A percentile compares a stretch with the other conserved stretches of the same genome.
Evolutionary conservation across 1,140 invertebrate species (phyloP).

Genomic region (Drosophila kurseongensis): DNA sequence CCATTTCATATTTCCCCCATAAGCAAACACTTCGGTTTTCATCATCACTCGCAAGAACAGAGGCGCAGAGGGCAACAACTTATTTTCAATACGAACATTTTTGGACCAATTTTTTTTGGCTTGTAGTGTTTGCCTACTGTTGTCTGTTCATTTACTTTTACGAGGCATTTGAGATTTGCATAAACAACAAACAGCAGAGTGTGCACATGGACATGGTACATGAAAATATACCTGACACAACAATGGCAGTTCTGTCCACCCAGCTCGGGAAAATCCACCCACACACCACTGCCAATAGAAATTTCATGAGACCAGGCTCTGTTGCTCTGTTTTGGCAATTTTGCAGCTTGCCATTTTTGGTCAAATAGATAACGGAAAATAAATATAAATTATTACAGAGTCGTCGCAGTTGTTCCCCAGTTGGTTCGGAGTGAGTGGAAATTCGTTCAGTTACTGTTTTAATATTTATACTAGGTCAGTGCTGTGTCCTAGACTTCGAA

Average conservation of each 20-base stretch:
- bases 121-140: conserved; percentile 8
- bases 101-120: not conserved
- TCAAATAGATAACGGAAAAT: conserved; percentile 59
- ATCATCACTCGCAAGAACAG: conserved; percentile 12
- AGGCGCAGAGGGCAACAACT: conserved; percentile 26
- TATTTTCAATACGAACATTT: conserved; percentile 41
- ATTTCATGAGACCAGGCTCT: conserved; percentile 38
- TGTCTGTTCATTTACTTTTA: conserved; percentile 54
- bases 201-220: conserved; percentile 19
- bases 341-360: conserved; percentile 54
- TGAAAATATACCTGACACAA: conserved; percentile 37
- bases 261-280: conserved; percentile 5
- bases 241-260: conserved; percentile 25
- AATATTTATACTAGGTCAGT: conserved; percentile 44
- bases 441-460: conserved; percentile 26
- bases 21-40: conserved; percentile 31
- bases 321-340: conserved; percentile 15
- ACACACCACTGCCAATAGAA: conserved; percentile 23
- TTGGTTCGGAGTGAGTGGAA: conserved; percentile 16
- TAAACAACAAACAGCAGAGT: conserved; percentile 36
- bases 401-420: conserved; percentile 18
- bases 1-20: conserved; percentile 1
- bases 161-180: conserved; percentile 62
- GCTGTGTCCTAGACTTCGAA: not conserved
- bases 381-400: conserved; percentile 58